Conservation (phyloP, 2,797 vertebrate genomes). For the Poecile montanus region DNA sequence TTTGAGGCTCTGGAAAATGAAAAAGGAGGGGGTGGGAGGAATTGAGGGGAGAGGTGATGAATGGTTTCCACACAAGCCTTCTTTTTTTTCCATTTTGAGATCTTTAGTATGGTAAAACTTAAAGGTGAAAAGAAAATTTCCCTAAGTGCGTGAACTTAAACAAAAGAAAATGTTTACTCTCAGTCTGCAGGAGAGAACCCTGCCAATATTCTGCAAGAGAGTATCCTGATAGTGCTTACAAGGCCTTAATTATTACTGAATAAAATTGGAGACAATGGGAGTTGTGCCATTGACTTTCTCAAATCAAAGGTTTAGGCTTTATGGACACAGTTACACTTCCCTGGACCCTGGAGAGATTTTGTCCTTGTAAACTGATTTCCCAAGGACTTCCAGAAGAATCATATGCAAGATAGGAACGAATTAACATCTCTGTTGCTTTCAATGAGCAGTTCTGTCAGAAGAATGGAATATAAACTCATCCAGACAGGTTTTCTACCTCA, state of each 20-base stretch:
- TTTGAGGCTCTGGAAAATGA: neutral
- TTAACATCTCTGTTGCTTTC: neutral
- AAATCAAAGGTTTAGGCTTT: neutral
- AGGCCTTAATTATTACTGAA: neutral
- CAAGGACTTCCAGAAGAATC: neutral
- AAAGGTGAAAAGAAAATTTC: neutral
- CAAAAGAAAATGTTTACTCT: neutral
- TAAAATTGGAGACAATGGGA: neutral
- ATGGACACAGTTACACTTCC: neutral
- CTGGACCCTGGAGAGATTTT: neutral
- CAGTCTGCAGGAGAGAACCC: neutral
- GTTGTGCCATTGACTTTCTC: neutral
- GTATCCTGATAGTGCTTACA: neutral
- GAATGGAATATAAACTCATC: neutral
- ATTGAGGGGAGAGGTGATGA: fast-evolving
- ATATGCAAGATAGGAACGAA: neutral
- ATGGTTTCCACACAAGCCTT: neutral
- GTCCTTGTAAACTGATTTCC: neutral
- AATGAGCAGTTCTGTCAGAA: neutral
- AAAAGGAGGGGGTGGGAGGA: fast-evolving
- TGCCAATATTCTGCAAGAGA: neutral
- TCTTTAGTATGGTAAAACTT: neutral
- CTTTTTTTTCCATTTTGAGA: neutral
- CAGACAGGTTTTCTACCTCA: neutral
- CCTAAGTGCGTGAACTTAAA: neutral